These are phyloP conservation scores for Apodemia mormo DNA, from an alignment of 2,888 invertebrate species.

Conservation along the genomic window DNA sequence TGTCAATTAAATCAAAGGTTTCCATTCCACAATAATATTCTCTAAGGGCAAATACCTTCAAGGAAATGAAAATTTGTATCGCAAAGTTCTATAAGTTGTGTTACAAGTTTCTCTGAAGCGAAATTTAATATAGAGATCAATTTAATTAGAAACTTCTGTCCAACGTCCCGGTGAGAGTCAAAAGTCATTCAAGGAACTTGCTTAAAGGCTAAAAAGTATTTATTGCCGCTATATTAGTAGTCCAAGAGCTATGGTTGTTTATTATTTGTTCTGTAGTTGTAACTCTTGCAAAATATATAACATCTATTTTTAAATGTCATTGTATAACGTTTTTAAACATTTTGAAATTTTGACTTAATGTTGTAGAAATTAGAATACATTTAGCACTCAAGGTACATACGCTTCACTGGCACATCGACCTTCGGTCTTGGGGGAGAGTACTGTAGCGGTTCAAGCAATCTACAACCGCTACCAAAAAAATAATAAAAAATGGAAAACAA, in stretches of 20 bases:
- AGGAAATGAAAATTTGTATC: slow-evolving; percentile 16
- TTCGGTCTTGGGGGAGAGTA: too few relatives aligned
- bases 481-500: too few relatives aligned
- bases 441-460: too few relatives aligned
- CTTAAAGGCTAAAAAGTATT: neutral
- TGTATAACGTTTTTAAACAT: too few relatives aligned
- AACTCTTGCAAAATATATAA: too few relatives aligned
- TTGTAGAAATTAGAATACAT: too few relatives aligned
- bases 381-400: too few relatives aligned
- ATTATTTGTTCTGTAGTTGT: too few relatives aligned
- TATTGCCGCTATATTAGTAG: neutral
- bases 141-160: slow-evolving; percentile 18
- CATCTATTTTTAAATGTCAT: too few relatives aligned
- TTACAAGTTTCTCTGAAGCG: slow-evolving; percentile 9
- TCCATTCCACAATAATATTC: neutral
- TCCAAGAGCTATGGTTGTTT: neutral
- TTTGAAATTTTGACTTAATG: too few relatives aligned
- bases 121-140: slow-evolving; percentile 17
- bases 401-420: too few relatives aligned
- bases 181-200: slow-evolving; percentile 7
- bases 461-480: too few relatives aligned
- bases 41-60: neutral
- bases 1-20: neutral
- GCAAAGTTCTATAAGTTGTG: slow-evolving; percentile 4
- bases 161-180: slow-evolving; percentile 1